Base-by-base conservation (phyloP, 2,797 vertebrate species). In the Sus cebifrons region DNA sequence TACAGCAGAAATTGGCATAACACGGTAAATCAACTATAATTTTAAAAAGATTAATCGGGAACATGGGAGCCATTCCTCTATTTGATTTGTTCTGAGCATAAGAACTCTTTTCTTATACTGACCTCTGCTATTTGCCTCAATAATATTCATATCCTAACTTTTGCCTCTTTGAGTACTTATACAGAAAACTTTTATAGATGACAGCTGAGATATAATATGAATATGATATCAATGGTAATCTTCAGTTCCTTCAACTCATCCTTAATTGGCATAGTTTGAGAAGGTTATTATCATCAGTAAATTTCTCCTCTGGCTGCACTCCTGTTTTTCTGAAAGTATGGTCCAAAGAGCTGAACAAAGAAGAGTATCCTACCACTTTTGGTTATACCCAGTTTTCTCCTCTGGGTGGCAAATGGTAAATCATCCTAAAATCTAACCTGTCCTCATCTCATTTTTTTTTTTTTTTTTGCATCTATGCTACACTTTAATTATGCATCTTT, bases 41-140 rank as follows among this genome's bases (percentile, higher is more conserved):
- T 49, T 49, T 49, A 49, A 49, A 49, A 49, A 49, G 5, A 56
- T 67, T 67, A 3, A 56, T 73, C 13, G 83, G 75, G 25, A 96
- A 32, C 15, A 4, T 27, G 58, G 21, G 40, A 73, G 2, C 17
- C 15, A 27, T 95, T 97, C 74, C 12, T 85, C 84, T 68, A 40
- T 58, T 44, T 96, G 9, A 56, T 64, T 44, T 90, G 17, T n/a
- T 85, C 11, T 91, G n/a, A 85, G 27, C 23, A 32, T 90, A 85
- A 60, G 27, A 40, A 49, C 13, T 11, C 5, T 58, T 91, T 62
- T 68, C 32, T 75, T 89, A 60, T 15, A 56, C 44, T 68, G n/a
- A 78, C 16, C 17, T 54, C 10, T 71, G 11, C 1, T 88, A 2
- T 40, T 87, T 83, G 27, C 23, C 65, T 91, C 23, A 64, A 8